Evolutionary conservation across 2,888 invertebrate genomes (phyloP).

Genomic region (Erebia ligea): DNA sequence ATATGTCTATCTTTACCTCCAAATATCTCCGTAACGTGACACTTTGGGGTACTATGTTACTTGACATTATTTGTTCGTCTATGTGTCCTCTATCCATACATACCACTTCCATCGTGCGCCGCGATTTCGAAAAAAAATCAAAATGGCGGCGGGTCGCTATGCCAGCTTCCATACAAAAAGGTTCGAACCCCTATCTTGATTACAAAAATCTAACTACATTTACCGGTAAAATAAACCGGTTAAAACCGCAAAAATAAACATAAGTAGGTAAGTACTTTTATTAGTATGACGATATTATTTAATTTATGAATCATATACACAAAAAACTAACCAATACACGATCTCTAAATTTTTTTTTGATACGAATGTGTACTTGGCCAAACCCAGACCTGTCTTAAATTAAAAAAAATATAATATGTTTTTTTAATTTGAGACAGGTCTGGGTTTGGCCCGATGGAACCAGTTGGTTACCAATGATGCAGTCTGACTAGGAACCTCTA

Average conservation of each 20-base stretch:
- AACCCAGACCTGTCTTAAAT: too few species aligned
- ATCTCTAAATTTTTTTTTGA: neutral
- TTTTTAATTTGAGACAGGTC: neutral
- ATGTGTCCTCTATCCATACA: too few species aligned
- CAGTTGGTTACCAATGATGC: neutral
- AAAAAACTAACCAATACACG: neutral
- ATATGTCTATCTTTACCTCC: too few species aligned
- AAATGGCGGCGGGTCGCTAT: too few species aligned
- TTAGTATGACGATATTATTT: neutral
- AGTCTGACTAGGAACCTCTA: neutral
- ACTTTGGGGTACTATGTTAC: too few species aligned
- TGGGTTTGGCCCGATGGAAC: neutral
- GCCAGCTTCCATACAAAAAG: too few species aligned
- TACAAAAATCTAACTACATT: neutral
- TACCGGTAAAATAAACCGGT: constrained; percentile 7
- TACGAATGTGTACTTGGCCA: neutral
- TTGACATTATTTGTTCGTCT: too few species aligned
- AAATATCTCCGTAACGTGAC: too few species aligned
- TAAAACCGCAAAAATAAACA: neutral
- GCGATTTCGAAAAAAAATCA: too few species aligned
- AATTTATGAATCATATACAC: neutral
- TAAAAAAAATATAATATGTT: too few species aligned
- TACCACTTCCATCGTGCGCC: too few species aligned
- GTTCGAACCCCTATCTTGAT: too few species aligned
- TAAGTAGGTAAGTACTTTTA: neutral